Evolutionary conservation across 1,140 invertebrate genomes (phyloP).

Genomic region (Pseudomyrmex sp.): DNA sequence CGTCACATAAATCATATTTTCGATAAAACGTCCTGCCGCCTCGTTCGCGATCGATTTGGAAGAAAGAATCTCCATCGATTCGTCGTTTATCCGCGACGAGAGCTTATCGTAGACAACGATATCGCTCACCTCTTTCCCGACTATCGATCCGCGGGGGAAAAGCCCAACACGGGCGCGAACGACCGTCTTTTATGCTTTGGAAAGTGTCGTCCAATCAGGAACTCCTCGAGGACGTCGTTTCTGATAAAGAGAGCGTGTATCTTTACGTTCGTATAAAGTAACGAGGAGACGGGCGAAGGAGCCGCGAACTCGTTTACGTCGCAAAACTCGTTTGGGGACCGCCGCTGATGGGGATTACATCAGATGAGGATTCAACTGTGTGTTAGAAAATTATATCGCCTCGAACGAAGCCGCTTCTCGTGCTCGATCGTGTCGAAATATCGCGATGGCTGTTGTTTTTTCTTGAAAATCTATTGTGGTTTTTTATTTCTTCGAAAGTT

Average conservation of each 20-base stretch:
- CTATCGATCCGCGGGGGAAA: constrained; percentile 39
- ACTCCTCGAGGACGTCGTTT: constrained; percentile 51
- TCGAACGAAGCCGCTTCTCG: not conserved
- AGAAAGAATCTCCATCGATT: constrained; percentile 42
- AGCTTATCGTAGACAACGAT: constrained; percentile 52
- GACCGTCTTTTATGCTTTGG: constrained; percentile 46
- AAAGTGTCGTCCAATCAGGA: constrained; percentile 66
- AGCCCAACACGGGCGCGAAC: constrained; percentile 34
- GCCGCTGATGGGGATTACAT: constrained; percentile 33
- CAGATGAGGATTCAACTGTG: constrained; percentile 7
- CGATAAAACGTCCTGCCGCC: constrained; percentile 22
- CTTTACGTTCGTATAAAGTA: constrained; percentile 58
- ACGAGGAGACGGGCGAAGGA: constrained; percentile 23
- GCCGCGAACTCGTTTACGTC: constrained; percentile 57
- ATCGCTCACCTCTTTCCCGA: not conserved
- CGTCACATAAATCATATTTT: constrained; percentile 52
- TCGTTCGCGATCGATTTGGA: constrained; percentile 33
- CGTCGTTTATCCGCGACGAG: constrained; percentile 5
- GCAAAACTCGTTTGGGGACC: constrained; percentile 64
- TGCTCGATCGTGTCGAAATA: not conserved
- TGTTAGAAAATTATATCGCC: constrained; percentile 36
- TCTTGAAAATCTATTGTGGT: not conserved
- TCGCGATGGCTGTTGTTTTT: not conserved
- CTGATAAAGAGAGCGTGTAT: constrained; percentile 57
- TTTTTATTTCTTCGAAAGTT: not conserved